phyloP scores from a whole-genome alignment of 1,140 invertebrate species.

The Hycleus cichorii region DNA sequence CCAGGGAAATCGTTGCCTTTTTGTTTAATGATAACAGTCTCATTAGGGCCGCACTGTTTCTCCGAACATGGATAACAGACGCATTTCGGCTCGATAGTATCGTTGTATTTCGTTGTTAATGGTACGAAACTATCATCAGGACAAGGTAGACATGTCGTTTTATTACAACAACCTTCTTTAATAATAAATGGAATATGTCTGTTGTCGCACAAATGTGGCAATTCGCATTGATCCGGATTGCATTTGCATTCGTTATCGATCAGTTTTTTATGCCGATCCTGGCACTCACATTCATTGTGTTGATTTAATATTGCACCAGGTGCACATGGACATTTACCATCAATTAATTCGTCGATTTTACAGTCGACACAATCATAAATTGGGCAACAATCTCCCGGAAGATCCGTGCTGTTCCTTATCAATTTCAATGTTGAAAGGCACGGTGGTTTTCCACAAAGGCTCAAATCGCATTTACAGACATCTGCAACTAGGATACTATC shows the following conservation, averaged over 20 bases:
- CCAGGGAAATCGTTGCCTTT: slow-evolving; percentile 28
- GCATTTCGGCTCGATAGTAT: slow-evolving; percentile 33
- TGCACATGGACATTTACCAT: slow-evolving; percentile 34
- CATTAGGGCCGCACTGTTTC: slow-evolving; percentile 26
- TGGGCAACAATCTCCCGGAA: slow-evolving; percentile 33
- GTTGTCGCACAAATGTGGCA: slow-evolving; percentile 28
- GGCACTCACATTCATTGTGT: slow-evolving; percentile 29
- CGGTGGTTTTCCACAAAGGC: slow-evolving; percentile 26
- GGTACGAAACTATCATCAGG: slow-evolving; percentile 32
- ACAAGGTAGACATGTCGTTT: slow-evolving; percentile 27
- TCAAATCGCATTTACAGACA: slow-evolving; percentile 29
- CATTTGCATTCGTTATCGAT: slow-evolving; percentile 30
- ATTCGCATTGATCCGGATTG: slow-evolving; percentile 29
- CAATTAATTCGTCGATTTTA: slow-evolving; percentile 21
- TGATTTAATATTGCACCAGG: slow-evolving; percentile 26
- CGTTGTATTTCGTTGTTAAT: slow-evolving; percentile 17
- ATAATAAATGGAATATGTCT: slow-evolving; percentile 21
- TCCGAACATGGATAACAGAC: slow-evolving; percentile 31
- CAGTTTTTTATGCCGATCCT: slow-evolving; percentile 24
- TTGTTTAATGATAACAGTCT: slow-evolving; percentile 26
- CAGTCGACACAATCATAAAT: slow-evolving; percentile 32
- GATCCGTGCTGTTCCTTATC: slow-evolving; percentile 16
- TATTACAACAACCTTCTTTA: slow-evolving; percentile 27
- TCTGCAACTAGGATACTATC: slow-evolving; percentile 29
- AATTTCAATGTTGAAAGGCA: slow-evolving; percentile 24